Evolutionary conservation across 2,113 vertebrate species (phyloP), one percentile per base, ranked within the genome.

Genomic region (Chunga burmeisteri): DNA sequence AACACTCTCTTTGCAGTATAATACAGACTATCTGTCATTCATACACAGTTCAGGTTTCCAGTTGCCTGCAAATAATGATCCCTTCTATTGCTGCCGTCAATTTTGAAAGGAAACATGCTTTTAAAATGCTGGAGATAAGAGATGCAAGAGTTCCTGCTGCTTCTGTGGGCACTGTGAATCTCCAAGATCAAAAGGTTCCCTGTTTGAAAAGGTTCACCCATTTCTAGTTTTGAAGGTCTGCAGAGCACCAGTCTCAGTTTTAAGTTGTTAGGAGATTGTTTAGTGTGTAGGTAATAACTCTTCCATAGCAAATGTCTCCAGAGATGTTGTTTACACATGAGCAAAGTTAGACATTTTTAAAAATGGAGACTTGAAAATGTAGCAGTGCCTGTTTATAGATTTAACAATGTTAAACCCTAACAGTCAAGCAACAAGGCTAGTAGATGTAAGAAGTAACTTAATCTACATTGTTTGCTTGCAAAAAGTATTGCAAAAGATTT

Each of bases 211-310:
- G 5, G 30, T 79, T 96, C 25, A 88, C 38, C 30, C 26, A 1
- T 81, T 88, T 71, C 44, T 83, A 0, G 56, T 91, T 95, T 89
- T 85, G 65, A 95, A 91, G 49, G 20, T 87, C 53, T 91, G 81
- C 86, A 94, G 66, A 79, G 29, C 17, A 7, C 23, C 56, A 71
- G 27, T 59, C 36, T 85, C 0, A 0, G 15, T 56, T 89, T 91
- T 84, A 79, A 86, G 70, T 85, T 94, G 40, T 59, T 74, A 78
- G 55, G 38, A 72, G 63, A 56, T 13, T 88, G 68, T 89, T 95
- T 89, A 85, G 34, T 40, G 22, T 88, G 44, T 88, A 61, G 65
- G 68, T 71, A 92, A 84, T 93, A 86, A 83, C 38, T 96, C 80
- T 83, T 86, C 36, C 36, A 21, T 82, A 92, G 38, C 25, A 25